Evolutionary conservation across 2,113 vertebrate species (phyloP).

Genomic region (Oenanthe oenanthe): DNA sequence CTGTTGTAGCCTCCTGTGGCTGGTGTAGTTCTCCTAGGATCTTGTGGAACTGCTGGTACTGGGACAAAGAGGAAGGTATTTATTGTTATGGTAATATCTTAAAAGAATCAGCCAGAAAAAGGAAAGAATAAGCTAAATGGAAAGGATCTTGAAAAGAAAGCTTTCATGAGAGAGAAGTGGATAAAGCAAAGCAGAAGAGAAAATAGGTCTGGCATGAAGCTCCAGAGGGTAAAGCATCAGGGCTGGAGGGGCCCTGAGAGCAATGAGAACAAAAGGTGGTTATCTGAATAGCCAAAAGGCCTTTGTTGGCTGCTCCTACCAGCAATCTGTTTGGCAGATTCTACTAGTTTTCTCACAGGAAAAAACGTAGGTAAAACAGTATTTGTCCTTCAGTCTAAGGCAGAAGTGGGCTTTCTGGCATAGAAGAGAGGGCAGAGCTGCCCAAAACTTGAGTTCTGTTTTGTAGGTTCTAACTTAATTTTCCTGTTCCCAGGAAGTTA

Average conservation of each 20-base stretch:
- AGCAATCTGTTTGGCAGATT: not conserved
- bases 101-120: not conserved
- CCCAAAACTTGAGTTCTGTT: not conserved
- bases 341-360: not conserved
- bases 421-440: not conserved
- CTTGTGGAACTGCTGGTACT: not conserved
- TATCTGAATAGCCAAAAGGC: not conserved
- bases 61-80: not conserved
- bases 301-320: not conserved
- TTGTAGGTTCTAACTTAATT: not conserved
- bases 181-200: not conserved
- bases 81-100: not conserved
- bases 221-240: not conserved
- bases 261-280: not conserved
- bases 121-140: not conserved
- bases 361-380: not conserved
- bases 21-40: not conserved
- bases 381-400: not conserved
- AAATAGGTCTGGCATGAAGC: not conserved
- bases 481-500: not conserved
- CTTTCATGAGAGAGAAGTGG: not conserved
- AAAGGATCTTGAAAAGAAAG: not conserved
- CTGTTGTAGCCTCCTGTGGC: not conserved
- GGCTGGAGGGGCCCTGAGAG: not conserved
- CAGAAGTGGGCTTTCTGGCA: not conserved